Conservation (phyloP, 2,888 invertebrate species). For the Drosophila tanythrix region DNA sequence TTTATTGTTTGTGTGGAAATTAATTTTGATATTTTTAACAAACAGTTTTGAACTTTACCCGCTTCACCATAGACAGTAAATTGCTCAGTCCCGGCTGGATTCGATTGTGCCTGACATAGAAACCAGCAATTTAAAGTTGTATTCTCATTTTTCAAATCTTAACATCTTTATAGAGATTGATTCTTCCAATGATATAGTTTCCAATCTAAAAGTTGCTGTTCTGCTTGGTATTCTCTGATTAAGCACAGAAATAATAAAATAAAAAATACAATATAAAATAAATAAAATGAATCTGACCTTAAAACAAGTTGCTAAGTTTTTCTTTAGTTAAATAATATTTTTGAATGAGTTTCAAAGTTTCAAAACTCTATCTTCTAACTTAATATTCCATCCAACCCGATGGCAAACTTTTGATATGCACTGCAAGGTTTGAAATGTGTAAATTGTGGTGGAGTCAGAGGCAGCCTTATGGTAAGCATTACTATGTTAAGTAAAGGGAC, state of each 20-base stretch:
- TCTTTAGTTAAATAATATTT: background rate
- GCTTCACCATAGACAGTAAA: background rate
- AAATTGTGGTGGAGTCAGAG: background rate
- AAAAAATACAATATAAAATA: background rate
- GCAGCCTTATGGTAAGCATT: background rate
- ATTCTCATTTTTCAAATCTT: background rate
- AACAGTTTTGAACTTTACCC: background rate
- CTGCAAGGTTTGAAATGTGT: background rate
- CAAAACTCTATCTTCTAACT: background rate
- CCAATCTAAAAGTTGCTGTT: background rate
- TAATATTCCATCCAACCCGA: background rate
- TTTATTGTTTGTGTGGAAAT: background rate
- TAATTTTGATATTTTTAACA: background rate
- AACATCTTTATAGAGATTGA: background rate
- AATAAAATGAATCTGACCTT: background rate
- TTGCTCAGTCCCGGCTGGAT: no score
- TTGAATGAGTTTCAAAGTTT: background rate
- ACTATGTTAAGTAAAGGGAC: conserved; percentile 43
- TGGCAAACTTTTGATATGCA: background rate
- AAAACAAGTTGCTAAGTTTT: background rate
- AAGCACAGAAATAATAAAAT: background rate
- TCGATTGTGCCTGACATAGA: background rate
- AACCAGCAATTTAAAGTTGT: background rate
- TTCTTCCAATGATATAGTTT: background rate
- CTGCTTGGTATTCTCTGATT: background rate